A percentile compares a stretch with the other conserved stretches of the same genome.
Evolutionary conservation across 2,888 invertebrate genomes (phyloP).

Genomic region (Lasioglossum lativentre): DNA sequence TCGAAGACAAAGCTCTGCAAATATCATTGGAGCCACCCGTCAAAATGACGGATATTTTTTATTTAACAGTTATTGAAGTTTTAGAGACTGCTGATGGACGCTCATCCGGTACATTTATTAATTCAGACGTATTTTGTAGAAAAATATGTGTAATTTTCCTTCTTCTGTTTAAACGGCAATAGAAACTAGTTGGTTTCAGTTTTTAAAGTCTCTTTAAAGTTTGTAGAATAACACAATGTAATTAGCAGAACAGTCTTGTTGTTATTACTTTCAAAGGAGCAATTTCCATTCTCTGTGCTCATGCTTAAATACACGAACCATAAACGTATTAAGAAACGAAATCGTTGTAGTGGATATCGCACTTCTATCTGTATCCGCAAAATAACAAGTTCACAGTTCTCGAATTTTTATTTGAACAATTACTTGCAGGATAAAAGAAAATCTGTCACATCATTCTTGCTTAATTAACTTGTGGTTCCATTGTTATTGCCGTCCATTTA

Average conservation of each 20-base stretch:
- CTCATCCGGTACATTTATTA: not conserved
- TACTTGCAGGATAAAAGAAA: not conserved
- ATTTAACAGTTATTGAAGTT: not conserved
- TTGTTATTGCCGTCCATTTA: not conserved
- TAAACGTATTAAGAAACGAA: not conserved
- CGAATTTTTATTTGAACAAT: not conserved
- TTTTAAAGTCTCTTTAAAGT: not conserved
- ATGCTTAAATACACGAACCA: not conserved
- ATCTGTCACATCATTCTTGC: not conserved
- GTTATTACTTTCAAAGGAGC: not conserved
- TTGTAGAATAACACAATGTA: not conserved
- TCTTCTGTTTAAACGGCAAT: not conserved
- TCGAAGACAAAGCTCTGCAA: no score
- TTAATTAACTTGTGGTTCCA: not conserved
- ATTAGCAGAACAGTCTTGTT: not conserved
- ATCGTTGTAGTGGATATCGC: no score
- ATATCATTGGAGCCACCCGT: not conserved
- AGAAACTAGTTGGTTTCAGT: not conserved
- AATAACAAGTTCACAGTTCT: no score
- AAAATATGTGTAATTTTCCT: no score
- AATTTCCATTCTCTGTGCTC: not conserved
- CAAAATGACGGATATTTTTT: not conserved
- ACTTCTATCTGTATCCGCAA: no score
- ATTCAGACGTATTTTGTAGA: not conserved
- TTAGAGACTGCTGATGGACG: not conserved